A percentile compares a stretch with the other conserved stretches of the same genome.
phyloP scores from a whole-genome alignment of 2,113 vertebrate species.

The Hydrochoerus hydrochaeris region DNA sequence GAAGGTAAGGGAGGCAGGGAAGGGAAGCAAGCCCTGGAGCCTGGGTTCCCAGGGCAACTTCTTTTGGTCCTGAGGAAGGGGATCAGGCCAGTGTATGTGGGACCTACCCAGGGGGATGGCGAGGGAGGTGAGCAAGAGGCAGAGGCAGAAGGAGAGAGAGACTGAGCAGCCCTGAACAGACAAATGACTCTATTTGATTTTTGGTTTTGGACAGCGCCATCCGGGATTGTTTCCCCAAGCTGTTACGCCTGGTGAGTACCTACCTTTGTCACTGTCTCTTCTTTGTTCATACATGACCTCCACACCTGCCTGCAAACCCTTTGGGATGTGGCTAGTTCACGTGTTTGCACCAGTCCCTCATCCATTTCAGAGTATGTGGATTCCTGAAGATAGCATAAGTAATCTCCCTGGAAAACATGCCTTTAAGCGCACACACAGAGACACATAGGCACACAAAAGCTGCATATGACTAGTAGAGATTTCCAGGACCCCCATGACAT shows the following conservation, averaged over 20 bases:
- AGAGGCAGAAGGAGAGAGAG: background rate
- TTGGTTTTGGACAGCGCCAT: constrained; percentile 86
- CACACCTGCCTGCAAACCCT: background rate
- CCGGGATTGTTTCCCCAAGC: constrained; percentile 89
- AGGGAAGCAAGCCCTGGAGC: background rate
- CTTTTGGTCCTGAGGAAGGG: background rate
- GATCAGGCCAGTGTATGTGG: background rate
- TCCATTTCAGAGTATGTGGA: background rate
- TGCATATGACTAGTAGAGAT: background rate
- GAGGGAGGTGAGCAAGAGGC: background rate
- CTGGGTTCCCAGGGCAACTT: background rate
- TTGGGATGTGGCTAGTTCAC: background rate
- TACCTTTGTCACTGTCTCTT: background rate
- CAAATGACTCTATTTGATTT: constrained; percentile 50
- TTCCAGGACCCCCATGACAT: background rate
- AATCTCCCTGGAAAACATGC: background rate
- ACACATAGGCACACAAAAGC: background rate
- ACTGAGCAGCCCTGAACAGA: background rate
- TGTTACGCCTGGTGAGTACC: constrained; percentile 89
- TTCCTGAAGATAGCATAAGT: background rate
- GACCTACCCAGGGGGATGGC: background rate
- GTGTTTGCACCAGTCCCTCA: background rate
- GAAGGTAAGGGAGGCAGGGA: background rate
- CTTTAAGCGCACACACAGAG: background rate
- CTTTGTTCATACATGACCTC: background rate